Conservation (phyloP, 2,888 invertebrate species). For the Mythimna loreyi region DNA sequence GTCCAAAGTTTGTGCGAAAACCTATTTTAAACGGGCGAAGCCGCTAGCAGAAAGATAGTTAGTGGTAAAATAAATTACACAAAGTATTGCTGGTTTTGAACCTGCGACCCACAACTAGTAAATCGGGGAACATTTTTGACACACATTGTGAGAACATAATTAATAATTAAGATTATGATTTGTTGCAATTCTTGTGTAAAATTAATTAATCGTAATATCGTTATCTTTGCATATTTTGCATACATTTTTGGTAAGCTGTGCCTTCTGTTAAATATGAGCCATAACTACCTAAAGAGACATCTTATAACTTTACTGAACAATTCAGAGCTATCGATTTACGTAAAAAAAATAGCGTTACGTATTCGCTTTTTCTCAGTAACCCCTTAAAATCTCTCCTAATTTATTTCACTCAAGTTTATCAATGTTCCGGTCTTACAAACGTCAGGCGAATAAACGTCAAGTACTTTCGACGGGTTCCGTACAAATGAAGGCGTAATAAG, state of each 20-base stretch:
- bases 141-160: too few relatives aligned
- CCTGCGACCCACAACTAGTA: too few relatives aligned
- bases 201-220: too few relatives aligned
- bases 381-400: slow-evolving; percentile 22
- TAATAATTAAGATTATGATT: too few relatives aligned
- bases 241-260: not conserved
- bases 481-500: slow-evolving; percentile 53
- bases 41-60: too few relatives aligned
- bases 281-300: not conserved
- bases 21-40: too few relatives aligned
- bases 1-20: too few relatives aligned
- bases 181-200: too few relatives aligned
- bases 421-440: slow-evolving; percentile 30
- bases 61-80: too few relatives aligned
- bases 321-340: not conserved
- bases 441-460: slow-evolving; percentile 33
- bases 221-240: not conserved
- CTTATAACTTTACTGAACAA: not conserved
- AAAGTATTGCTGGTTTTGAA: too few relatives aligned
- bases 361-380: slow-evolving; percentile 8
- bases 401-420: slow-evolving; percentile 33
- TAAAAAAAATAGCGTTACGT: not conserved
- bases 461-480: slow-evolving; percentile 18
- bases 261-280: not conserved
- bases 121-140: too few relatives aligned